Evolutionary conservation across 2,888 invertebrate species (phyloP).

Genomic region (Taphrorychus bicolor): DNA sequence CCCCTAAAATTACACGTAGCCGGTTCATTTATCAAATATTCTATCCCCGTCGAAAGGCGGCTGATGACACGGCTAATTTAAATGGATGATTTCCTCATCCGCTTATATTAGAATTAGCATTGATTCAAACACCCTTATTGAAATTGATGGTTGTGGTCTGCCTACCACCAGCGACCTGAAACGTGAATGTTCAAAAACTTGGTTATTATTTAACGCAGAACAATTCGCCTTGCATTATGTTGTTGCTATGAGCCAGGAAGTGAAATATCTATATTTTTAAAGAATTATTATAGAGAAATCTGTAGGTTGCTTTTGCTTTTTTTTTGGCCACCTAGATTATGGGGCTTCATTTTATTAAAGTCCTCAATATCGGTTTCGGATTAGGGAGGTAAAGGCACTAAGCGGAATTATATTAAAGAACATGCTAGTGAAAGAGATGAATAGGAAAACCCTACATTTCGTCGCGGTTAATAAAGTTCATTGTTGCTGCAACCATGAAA

Average conservation of each 20-base stretch:
- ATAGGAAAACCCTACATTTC: too few species aligned
- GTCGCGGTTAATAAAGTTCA: too few species aligned
- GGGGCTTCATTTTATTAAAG: conserved; percentile 23
- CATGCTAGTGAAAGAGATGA: too few species aligned
- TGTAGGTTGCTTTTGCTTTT: not conserved
- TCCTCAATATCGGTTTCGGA: not conserved
- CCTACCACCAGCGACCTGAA: not conserved
- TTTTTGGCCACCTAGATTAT: conserved; percentile 9
- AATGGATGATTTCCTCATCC: conserved; percentile 28
- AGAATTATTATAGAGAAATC: too few species aligned
- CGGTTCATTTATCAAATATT: conserved; percentile 37
- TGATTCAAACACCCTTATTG: conserved; percentile 8
- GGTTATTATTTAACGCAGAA: too few species aligned
- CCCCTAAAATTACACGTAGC: conserved; percentile 34
- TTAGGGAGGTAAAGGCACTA: not conserved
- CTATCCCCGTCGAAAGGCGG: conserved; percentile 14
- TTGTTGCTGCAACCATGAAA: too few species aligned
- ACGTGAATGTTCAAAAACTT: too few species aligned
- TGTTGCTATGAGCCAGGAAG: too few species aligned
- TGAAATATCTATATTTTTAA: too few species aligned
- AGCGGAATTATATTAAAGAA: not conserved
- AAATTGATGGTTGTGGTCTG: conserved; percentile 3
- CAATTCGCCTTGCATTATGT: too few species aligned
- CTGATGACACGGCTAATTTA: conserved; percentile 33
- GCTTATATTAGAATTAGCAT: conserved; percentile 15